Base-by-base conservation (phyloP, 2,113 vertebrate species). In the Himantopus leucocephalus region DNA sequence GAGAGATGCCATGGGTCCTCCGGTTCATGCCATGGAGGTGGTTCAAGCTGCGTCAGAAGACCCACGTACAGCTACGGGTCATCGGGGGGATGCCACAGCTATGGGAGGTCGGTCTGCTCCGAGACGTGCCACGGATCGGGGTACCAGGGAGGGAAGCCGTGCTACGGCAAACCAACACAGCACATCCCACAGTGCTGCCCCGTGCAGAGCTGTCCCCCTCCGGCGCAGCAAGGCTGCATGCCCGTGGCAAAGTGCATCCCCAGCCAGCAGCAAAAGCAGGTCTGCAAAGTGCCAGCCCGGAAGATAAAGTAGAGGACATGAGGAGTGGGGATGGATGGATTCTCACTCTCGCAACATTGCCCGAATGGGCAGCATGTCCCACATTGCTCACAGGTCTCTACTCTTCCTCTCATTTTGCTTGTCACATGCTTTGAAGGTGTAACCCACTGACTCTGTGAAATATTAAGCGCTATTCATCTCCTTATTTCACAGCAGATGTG, bases 251-350 rank as follows among this genome's bases (percentile, higher is more conserved):
- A 97, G 41, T 43, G 48, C 50, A 30, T 66, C 62, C 79, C 66
- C 14, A 16, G 17, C 22, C 96, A 88, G 76, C 91, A 95, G 62
- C 72, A 85, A 27, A 52, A 85, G n/a, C 93, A 94, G 18, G 62
- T 80, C 83, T 97, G 95, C 63, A 48, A 94, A 84, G 64, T 74
- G 12, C 94, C 96, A 4, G 94, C 94, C 41, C 48, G 0, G 22
- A 95, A 97, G 29, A 91, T 48, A 9, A 96, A 96, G 17, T 97
- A 39, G 58, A 43, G 20, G 15, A 9, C 1, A 0, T 0, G 7
- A 64, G 53, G 56, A 60, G 21, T 1, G 10, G 43, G 39, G 37
- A 8, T 6, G 15, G 26, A 10, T 1, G 1, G 14, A 24, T 14
- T 22, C 34, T 78, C 35, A 6, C 52, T 21, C 48, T 5, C 1